Base-by-base conservation (phyloP, 2,797 vertebrate genomes). In the Mastacembelus armatus region DNA sequence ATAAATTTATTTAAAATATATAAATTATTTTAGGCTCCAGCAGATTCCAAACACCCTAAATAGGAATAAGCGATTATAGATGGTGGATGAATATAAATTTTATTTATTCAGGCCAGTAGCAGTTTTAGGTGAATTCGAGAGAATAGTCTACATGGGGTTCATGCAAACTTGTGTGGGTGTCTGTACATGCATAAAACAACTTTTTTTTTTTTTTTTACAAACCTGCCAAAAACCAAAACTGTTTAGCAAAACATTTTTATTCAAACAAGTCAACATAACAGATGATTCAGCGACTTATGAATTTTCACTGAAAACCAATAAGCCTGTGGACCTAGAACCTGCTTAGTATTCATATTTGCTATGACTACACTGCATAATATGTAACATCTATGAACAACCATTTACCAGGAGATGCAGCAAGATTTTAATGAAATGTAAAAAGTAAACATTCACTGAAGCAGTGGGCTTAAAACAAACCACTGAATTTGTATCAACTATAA, bases 201-300 rank as follows among this genome's bases (percentile, higher is more conserved):
- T n/a, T n/a, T n/a, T n/a, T n/a, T n/a, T n/a, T n/a, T n/a, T n/a
- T n/a, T n/a, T n/a, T n/a, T n/a, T n/a, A 66, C 30, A 71, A 26
- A 63, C 44, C 73, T 21, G n/a, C 14, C 35, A 61, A 43, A 67
- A 52, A 29, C 30, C 33, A 55, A 40, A 61, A 56, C 18, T 1
- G 71, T 45, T 88, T 81, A 86, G 86, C 54, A 91, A 91, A 91
- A 77, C 69, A 59, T 10, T 60, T 92, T 92, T 93, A 92, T 92
- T 93, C 49, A 86, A 67, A 66, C 88, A 83, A 87, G 75, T 83
- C 75, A 81, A 91, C 83, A 89, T 47, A 55, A 58, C 22, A 86
- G 83, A 85, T 63, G 79, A 68, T 85, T 75, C 48, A 66, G 52
- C 67, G 69, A 80, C 71, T 84, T 54, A 33, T 38, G 78, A 60